Evolutionary conservation across 2,797 vertebrate genomes (phyloP).

Genomic region (Poeciliopsis paucimaculata): DNA sequence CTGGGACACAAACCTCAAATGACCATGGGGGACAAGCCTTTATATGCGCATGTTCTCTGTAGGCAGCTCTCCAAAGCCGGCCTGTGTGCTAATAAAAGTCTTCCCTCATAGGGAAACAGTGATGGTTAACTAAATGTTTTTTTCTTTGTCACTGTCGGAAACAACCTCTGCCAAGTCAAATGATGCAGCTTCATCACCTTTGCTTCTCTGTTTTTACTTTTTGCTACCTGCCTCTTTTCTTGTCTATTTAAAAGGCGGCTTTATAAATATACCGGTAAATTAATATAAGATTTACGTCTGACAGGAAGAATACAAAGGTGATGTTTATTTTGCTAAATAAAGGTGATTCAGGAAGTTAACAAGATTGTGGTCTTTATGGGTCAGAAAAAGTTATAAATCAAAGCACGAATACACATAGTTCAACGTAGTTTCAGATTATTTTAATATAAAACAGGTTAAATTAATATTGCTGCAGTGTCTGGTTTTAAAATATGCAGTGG

Average conservation of each 20-base stretch:
- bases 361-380: constrained; percentile 50
- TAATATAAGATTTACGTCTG: constrained; percentile 77
- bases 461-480: not conserved
- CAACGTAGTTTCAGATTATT: constrained; percentile 1
- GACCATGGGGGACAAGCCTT: constrained; percentile 62
- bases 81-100: constrained; percentile 78
- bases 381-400: constrained; percentile 10
- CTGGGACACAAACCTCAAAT: constrained; percentile 67
- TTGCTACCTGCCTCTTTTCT: constrained; percentile 32
- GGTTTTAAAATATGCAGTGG: constrained; percentile 11
- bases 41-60: constrained; percentile 34
- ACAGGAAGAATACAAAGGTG: constrained; percentile 61
- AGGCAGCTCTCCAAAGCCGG: constrained; percentile 61
- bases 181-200: constrained; percentile 38
- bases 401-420: not conserved
- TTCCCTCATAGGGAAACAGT: constrained; percentile 79
- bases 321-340: constrained; percentile 75
- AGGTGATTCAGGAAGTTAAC: constrained; percentile 62
- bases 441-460: constrained; percentile 10
- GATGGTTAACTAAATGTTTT: constrained; percentile 53
- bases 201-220: constrained; percentile 39
- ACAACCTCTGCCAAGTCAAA: constrained; percentile 35
- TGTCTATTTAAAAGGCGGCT: constrained; percentile 36
- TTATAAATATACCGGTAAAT: constrained; percentile 71
- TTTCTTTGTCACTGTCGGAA: constrained; percentile 55